Conservation (phyloP, 2,797 vertebrate species). For the Falco novaeseelandiae region DNA sequence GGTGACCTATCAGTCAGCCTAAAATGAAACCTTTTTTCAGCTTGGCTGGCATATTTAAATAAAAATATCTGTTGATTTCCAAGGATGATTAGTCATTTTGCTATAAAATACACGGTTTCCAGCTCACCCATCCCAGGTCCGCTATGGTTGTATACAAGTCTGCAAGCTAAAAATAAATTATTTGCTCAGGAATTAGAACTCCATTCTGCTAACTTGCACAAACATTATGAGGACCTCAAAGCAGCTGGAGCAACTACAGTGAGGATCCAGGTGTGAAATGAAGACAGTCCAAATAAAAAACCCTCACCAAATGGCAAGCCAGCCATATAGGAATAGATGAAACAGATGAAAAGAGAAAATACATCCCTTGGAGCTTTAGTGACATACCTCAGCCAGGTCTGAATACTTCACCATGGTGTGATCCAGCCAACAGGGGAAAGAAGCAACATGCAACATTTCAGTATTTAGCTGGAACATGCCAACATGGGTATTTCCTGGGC, state of each 20-base stretch:
- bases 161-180: not conserved
- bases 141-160: not conserved
- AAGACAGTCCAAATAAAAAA: not conserved
- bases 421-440: rapidly evolving
- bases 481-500: not conserved
- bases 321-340: not conserved
- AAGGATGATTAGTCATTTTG: not conserved
- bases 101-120: not conserved
- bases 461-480: no score
- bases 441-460: not conserved
- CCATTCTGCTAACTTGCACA: not conserved
- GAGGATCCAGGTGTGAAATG: not conserved
- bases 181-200: not conserved
- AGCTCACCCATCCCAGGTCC: not conserved
- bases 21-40: not conserved
- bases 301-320: not conserved
- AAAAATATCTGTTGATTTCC: not conserved
- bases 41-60: not conserved
- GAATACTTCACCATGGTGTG: not conserved
- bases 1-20: not conserved
- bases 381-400: not conserved
- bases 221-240: not conserved
- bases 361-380: not conserved
- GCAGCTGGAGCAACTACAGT: not conserved
- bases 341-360: not conserved